Evolutionary conservation across 2,888 invertebrate species (phyloP), one percentile per base, ranked within the genome.

Genomic region (Holacanthella duospinosa): DNA sequence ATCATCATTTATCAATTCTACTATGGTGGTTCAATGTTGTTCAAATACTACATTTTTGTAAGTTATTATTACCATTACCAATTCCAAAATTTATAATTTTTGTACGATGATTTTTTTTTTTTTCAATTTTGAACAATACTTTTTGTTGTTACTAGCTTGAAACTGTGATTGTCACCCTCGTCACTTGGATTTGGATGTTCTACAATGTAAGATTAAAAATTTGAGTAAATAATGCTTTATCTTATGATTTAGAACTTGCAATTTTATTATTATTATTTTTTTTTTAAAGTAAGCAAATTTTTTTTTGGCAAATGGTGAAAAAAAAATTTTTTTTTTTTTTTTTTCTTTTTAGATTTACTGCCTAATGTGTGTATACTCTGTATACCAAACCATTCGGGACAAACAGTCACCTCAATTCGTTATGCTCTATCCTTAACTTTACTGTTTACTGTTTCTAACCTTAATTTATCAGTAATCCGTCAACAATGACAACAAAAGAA

Each of bases 31-130:
- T 92, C 92, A 90, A 80, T 92, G 1, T 79, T 92, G 43, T 89
- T 88, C 66, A 90, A 91, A 66, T 93, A 93, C 75, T 93, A 93
- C 74, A 92, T 92, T 74, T 92, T 92, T 79, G 91, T 92, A 78
- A 86, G 87, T 83, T n/a, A n/a, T n/a, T n/a, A 62, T 54, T 3
- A 12, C 26, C 2, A 28, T 19, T 26, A 36, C 3, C 12, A 16
- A 43, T 9, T 3, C 4, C 6, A 6, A 29, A 25, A 4, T 9
- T 26, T 29, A n/a, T 9, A 43, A 36, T 4, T 24, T 6, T 43
- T 6, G 9, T n/a, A n/a, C n/a, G n/a, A n/a, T n/a, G n/a, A n/a
- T n/a, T n/a, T n/a, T n/a, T n/a, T n/a, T n/a, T n/a, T n/a, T n/a
- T n/a, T n/a, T n/a, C n/a, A n/a, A n/a, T n/a, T n/a, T n/a, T n/a